A percentile compares a stretch with the other conserved stretches of the same genome.
Conservation (phyloP, 2,797 vertebrate species). For the Gymnoscopelus microlampas region DNA sequence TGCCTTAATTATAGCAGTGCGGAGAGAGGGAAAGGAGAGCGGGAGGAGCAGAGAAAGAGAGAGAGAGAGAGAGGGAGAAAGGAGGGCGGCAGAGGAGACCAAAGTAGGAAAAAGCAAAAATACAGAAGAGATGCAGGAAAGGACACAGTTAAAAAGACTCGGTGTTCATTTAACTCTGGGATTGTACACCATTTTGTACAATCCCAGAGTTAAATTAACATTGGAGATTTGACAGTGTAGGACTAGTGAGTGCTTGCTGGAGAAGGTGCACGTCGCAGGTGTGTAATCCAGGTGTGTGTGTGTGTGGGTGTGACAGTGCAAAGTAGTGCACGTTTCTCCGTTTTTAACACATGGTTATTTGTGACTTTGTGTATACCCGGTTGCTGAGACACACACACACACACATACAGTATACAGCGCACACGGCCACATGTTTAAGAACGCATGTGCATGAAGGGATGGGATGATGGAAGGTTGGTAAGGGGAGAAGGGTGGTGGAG, state of each 20-base stretch:
- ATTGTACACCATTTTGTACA: no score
- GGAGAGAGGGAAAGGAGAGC: conserved; percentile 48
- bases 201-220: no score
- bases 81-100: no score
- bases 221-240: no score
- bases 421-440: neutral
- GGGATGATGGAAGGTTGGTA: no score
- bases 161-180: no score
- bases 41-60: conserved; percentile 24
- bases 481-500: no score
- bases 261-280: conserved; percentile 53
- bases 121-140: conserved; percentile 23
- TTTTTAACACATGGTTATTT: neutral
- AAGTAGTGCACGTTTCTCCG: neutral
- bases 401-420: no score
- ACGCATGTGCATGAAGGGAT: no score
- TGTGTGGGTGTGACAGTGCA: neutral
- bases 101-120: neutral
- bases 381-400: no score
- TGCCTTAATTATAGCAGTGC: conserved; percentile 84
- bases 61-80: conserved; percentile 17
- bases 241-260: neutral
- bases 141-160: no score
- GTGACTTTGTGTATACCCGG: neutral
- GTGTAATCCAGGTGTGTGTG: conserved; percentile 57